Conservation (phyloP, 2,797 vertebrate genomes). For the Coendou prehensilis region DNA sequence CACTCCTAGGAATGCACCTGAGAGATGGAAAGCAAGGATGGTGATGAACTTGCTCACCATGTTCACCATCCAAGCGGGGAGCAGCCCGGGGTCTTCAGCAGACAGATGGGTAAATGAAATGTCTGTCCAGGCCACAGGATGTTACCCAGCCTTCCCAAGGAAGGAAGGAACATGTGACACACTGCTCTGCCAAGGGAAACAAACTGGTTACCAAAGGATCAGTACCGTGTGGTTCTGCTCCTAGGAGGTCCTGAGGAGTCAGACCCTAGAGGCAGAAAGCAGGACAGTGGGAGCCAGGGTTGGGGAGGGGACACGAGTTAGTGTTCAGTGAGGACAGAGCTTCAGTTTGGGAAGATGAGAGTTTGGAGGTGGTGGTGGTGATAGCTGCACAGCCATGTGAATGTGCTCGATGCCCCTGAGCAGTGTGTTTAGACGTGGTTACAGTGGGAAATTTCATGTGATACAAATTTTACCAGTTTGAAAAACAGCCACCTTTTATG, state of each 20-base stretch:
- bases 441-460: neutral
- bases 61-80: neutral
- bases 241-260: neutral
- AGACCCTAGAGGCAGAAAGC: neutral
- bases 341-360: neutral
- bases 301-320: too few relatives aligned
- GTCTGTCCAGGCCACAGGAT: fast-evolving
- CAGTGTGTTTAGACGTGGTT: too few relatives aligned
- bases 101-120: neutral
- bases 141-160: neutral
- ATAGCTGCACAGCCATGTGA: neutral
- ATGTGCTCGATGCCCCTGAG: too few relatives aligned
- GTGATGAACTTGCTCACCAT: neutral
- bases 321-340: too few relatives aligned
- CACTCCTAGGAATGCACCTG: neutral
- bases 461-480: neutral
- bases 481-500: neutral
- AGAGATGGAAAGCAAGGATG: neutral
- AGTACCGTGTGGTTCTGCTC: too few relatives aligned
- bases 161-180: neutral
- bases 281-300: fast-evolving
- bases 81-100: fast-evolving
- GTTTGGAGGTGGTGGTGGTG: neutral
- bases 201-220: too few relatives aligned
- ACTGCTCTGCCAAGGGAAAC: neutral